A percentile compares a stretch with the other conserved stretches of the same genome.
These are phyloP conservation scores for Coracias cyanogaster DNA, from an alignment of 2,797 vertebrate genomes.

Conservation along the genomic window DNA sequence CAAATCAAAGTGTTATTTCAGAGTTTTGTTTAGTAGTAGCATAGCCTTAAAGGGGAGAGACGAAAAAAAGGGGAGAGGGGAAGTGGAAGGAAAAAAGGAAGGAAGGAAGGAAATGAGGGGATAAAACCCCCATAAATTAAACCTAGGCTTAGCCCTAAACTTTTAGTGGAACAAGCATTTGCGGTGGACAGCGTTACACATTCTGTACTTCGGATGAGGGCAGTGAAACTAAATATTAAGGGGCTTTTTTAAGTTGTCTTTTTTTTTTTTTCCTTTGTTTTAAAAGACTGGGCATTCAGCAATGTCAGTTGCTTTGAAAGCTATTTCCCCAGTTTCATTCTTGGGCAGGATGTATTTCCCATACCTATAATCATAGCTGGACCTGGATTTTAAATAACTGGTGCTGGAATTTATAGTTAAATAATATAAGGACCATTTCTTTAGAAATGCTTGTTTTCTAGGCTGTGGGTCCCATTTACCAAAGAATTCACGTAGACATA, in stretches of 20 bases:
- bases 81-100: fast-evolving
- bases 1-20: slow-evolving; percentile 29
- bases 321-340: background rate
- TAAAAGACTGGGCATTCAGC: slow-evolving; percentile 21
- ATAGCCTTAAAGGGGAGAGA: slow-evolving; percentile 71
- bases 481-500: slow-evolving; percentile 25
- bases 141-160: slow-evolving; percentile 71
- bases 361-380: background rate
- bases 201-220: background rate
- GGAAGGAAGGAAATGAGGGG: background rate
- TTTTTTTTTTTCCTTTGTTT: background rate
- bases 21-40: slow-evolving; percentile 35
- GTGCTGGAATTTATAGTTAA: slow-evolving; percentile 8
- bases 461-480: slow-evolving; percentile 55
- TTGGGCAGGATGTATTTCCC: slow-evolving; percentile 4
- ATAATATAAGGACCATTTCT: slow-evolving; percentile 18
- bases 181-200: background rate
- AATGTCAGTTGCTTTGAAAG: background rate
- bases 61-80: background rate
- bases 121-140: background rate
- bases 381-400: slow-evolving; percentile 28
- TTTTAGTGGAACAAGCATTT: background rate
- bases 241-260: background rate
- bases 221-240: background rate
- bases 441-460: background rate